Conservation (phyloP, 2,113 vertebrate species). For the Eurypyga helias region DNA sequence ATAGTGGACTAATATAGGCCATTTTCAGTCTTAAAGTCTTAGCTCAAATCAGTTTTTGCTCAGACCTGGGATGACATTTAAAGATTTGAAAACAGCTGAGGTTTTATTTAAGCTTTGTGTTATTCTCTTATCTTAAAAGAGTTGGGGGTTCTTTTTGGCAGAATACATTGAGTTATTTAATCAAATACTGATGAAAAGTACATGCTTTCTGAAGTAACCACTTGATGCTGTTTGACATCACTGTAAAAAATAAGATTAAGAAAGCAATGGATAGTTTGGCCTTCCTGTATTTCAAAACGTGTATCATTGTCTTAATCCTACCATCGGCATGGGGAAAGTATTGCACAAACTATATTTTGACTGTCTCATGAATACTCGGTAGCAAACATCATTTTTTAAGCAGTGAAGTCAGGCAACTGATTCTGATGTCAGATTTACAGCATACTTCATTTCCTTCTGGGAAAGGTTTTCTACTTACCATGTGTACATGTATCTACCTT, state of each 20-base stretch:
- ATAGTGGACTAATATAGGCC: background rate
- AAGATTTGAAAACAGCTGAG: background rate
- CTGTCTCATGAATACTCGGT: background rate
- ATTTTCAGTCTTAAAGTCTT: background rate
- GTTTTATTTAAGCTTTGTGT: background rate
- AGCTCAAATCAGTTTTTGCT: background rate
- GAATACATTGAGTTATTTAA: background rate
- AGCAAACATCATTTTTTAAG: background rate
- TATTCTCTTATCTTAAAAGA: background rate
- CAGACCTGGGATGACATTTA: background rate
- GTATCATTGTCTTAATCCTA: background rate
- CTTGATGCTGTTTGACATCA: background rate
- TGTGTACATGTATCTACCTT: background rate
- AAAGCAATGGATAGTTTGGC: background rate
- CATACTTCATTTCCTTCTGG: background rate
- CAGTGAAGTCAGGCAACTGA: background rate
- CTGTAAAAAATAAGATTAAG: background rate
- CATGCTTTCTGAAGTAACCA: background rate
- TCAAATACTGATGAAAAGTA: background rate
- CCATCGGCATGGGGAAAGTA: accelerated
- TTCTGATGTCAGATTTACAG: background rate
- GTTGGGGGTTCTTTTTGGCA: background rate
- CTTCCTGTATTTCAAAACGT: background rate
- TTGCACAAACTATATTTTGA: background rate
- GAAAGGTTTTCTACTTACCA: background rate